phyloP scores from a whole-genome alignment of 2,113 vertebrate genomes.

The Etia nguti region DNA sequence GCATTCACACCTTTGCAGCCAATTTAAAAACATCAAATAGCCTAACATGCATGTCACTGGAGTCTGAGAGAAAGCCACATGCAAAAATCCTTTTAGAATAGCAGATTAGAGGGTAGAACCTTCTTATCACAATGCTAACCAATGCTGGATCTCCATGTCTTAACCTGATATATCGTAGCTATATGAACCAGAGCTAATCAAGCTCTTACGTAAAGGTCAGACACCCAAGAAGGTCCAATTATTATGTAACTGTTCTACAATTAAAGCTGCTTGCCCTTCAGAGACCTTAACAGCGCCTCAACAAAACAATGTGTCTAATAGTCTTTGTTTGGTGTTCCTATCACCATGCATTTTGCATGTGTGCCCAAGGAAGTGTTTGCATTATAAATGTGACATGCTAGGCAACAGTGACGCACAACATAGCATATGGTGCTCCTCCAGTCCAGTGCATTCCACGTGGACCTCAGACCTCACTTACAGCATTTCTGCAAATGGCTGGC shows the following conservation, averaged over 20 bases:
- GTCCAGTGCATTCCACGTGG: not conserved
- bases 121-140: not conserved
- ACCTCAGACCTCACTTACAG: not conserved
- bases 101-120: not conserved
- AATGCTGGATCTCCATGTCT: not conserved
- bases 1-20: not conserved
- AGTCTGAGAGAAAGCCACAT: not conserved
- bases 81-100: not conserved
- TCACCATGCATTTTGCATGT: slow-evolving; percentile 68
- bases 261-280: slow-evolving; percentile 46
- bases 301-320: slow-evolving; percentile 28
- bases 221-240: slow-evolving; percentile 38
- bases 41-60: not conserved
- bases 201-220: slow-evolving; percentile 33
- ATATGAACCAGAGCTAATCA: not conserved
- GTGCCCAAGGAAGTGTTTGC: slow-evolving; percentile 48
- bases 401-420: slow-evolving; percentile 47
- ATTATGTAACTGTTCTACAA: slow-evolving; percentile 35
- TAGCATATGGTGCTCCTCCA: not conserved
- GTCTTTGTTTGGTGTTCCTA: slow-evolving; percentile 29
- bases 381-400: slow-evolving; percentile 69
- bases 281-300: slow-evolving; percentile 22
- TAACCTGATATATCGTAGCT: not conserved
- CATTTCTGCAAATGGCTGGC: not conserved
- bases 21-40: not conserved